These are phyloP conservation scores for Bucco capensis DNA, from an alignment of 2,113 vertebrate genomes.

Conservation along the genomic window DNA sequence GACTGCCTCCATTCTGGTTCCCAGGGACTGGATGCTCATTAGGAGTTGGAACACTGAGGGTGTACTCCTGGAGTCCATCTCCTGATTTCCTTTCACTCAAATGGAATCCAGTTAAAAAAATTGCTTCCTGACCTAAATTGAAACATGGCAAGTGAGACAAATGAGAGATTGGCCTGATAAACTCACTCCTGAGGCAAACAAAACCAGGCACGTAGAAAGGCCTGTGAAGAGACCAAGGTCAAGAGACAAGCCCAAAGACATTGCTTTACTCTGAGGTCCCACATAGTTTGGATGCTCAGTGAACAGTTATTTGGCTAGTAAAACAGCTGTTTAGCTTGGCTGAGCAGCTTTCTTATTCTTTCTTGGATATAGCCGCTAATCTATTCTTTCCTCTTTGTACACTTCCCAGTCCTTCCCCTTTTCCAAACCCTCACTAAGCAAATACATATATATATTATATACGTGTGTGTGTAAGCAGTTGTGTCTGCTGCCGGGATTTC, in stretches of 20 bases:
- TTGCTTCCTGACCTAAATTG: background rate
- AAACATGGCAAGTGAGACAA: background rate
- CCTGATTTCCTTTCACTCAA: background rate
- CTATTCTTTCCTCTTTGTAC: background rate
- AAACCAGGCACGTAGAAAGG: background rate
- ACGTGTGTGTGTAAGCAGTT: background rate
- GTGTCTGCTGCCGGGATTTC: slow-evolving; percentile 33
- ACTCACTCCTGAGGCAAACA: background rate
- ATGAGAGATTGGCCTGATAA: background rate
- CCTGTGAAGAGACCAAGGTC: background rate
- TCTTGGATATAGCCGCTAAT: background rate
- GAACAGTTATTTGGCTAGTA: background rate
- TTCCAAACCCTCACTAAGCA: background rate
- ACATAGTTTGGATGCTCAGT: background rate
- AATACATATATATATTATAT: background rate
- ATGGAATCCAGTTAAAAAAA: background rate
- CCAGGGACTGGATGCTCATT: background rate
- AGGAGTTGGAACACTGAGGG: background rate
- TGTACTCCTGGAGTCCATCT: background rate
- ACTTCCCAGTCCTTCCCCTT: background rate
- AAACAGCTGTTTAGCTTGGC: background rate
- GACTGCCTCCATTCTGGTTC: background rate
- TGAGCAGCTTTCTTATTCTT: background rate
- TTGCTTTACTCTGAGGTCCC: background rate
- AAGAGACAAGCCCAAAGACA: background rate